phyloP scores from a whole-genome alignment of 2,888 invertebrate species.

The Diabrotica balteata region DNA sequence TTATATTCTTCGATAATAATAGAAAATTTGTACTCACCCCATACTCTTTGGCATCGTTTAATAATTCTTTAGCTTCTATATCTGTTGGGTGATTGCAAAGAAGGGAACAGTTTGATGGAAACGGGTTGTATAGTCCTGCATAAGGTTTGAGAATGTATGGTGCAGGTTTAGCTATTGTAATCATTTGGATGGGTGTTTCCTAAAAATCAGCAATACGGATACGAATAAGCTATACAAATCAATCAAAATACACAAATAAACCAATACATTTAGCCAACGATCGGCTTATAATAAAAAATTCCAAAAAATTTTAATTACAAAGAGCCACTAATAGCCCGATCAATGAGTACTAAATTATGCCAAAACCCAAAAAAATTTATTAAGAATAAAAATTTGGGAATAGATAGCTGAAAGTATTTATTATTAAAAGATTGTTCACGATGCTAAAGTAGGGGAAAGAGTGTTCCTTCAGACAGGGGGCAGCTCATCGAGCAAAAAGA shows the following conservation, averaged over 20 bases:
- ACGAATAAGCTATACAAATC: no score
- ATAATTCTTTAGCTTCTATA: slow-evolving; percentile 72
- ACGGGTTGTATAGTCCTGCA: slow-evolving; percentile 83
- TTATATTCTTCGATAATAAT: not conserved
- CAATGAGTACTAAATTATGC: no score
- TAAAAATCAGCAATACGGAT: slow-evolving; percentile 28
- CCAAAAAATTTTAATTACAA: slow-evolving; percentile 12
- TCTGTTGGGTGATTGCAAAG: slow-evolving; percentile 87
- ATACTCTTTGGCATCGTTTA: slow-evolving; percentile 74
- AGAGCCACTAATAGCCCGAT: not conserved
- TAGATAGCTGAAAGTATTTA: no score
- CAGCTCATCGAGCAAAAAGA: no score
- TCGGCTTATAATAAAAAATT: no score
- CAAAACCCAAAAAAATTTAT: no score
- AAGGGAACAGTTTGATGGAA: slow-evolving; percentile 79
- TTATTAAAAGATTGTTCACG: no score
- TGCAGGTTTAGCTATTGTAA: slow-evolving; percentile 72
- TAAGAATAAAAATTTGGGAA: no score
- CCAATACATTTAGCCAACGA: no score
- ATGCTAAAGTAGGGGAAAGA: no score
- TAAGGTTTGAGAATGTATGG: slow-evolving; percentile 80
- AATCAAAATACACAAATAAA: no score
- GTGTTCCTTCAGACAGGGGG: no score
- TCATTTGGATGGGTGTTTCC: slow-evolving; percentile 61
- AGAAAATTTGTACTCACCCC: slow-evolving; percentile 64